Evolutionary conservation across 1,140 invertebrate genomes (phyloP).

Genomic region (Drosophila nasuta): DNA sequence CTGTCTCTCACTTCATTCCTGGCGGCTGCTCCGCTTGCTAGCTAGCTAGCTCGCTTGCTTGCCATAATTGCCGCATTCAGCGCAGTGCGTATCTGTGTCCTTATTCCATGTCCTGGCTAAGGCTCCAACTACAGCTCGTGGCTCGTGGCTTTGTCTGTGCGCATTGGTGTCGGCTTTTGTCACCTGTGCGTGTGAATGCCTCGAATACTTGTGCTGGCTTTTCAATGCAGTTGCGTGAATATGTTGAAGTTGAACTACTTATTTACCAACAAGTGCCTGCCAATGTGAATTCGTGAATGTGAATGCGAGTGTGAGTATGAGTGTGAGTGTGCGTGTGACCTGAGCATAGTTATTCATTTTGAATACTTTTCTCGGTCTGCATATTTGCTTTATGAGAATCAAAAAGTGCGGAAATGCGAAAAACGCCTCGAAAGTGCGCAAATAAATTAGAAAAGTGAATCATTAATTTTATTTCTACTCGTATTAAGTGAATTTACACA

Average conservation of each 20-base stretch:
- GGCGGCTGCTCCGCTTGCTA: too few relatives aligned
- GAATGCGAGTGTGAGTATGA: background rate
- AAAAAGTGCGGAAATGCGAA: constrained; percentile 22
- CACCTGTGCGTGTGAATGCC: constrained; percentile 67
- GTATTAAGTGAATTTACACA: background rate
- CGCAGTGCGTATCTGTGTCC: constrained; percentile 40
- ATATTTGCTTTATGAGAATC: constrained; percentile 2
- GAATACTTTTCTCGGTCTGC: constrained; percentile 20
- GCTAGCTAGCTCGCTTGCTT: background rate
- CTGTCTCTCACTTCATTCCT: background rate
- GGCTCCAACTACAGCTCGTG: background rate
- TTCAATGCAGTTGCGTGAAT: constrained; percentile 57
- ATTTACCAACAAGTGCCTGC: constrained; percentile 53
- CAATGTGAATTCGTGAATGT: constrained; percentile 3
- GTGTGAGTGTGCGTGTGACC: constrained; percentile 4
- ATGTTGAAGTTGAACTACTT: constrained; percentile 62
- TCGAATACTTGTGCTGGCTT: constrained; percentile 54
- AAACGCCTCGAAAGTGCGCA: background rate
- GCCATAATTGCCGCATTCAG: constrained; percentile 64
- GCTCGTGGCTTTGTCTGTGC: constrained; percentile 42
- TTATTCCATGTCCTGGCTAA: constrained; percentile 22
- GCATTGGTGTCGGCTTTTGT: constrained; percentile 56
- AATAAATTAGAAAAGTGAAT: constrained; percentile 1
- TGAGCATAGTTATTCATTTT: constrained; percentile 40
- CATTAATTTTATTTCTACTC: background rate